Evolutionary conservation across 2,113 vertebrate species (phyloP), one percentile per base, ranked within the genome.

Genomic region (Tachysurus vachellii): DNA sequence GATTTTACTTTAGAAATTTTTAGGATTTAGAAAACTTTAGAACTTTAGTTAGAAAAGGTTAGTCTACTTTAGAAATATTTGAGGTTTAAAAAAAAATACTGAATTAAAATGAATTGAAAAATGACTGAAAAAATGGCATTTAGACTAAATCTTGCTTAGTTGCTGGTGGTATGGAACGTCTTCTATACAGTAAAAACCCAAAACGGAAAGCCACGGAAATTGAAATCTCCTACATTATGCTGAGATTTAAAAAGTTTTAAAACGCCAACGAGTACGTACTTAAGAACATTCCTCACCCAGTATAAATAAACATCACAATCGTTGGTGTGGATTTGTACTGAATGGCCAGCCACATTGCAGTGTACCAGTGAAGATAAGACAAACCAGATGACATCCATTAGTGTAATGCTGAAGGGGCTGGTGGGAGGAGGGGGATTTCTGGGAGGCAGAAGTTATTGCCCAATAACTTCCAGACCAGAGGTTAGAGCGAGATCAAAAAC

Each of bases 391-490:
- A 88, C 90, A 89, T 93, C 91, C 92, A 93, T 93, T 93, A 93
- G 90, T 89, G 77, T 82, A 86, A 90, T 66, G 88, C 85, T 89
- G 44, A 88, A 86, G 77, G 82, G 81, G 70, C 17, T 59, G 42
- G 85, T 62, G 88, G 71, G 79, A 31, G 68, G 64, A 80, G 81
- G 79, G 59, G 84, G 75, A 87, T 91, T 90, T 84, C 75, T 83
- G 87, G 82, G 83, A 59, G 80, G 73, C 68, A 89, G 82, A 84
- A 85, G 71, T 90, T 82, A 90, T 89, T 88, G 81, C 85, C 77
- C 87, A 93, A 92, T 91, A 94, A 94, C 91, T 92, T 93, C 90
- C 91, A 93, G 91, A 91, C 91, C 88, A 89, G 88, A 90, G 90
- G 89, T 91, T 88, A 87, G 70, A 70, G 82, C 85, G 83, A 90